Conservation (phyloP, 1,140 invertebrate species). For the Harpegnathos saltator region DNA sequence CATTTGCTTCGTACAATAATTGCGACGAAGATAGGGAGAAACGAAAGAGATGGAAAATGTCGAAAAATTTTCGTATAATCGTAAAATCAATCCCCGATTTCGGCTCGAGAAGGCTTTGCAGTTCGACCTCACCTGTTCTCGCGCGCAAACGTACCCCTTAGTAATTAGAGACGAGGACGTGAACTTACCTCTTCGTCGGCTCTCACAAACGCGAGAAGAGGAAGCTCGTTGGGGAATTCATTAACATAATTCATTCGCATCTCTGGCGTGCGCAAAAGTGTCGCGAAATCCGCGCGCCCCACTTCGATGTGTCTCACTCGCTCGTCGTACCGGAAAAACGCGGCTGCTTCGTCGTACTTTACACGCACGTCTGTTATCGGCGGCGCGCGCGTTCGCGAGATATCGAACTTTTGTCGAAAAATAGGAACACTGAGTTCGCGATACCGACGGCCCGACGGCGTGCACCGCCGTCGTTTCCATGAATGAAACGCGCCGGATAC, state of each 20-base stretch:
- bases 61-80: background rate
- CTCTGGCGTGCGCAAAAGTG: slow-evolving; percentile 13
- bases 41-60: background rate
- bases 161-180: slow-evolving; percentile 38
- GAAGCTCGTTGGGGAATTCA: slow-evolving; percentile 40
- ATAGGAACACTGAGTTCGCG: slow-evolving; percentile 63
- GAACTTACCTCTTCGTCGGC: background rate
- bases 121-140: background rate
- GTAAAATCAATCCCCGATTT: background rate
- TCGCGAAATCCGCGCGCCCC: background rate
- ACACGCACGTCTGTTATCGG: slow-evolving; percentile 62
- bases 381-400: background rate
- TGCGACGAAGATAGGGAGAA: too few species aligned
- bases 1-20: too few species aligned
- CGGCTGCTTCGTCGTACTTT: slow-evolving; percentile 41
- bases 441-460: background rate
- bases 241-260: slow-evolving; percentile 53
- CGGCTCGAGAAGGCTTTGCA: background rate
- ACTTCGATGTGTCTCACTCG: background rate
- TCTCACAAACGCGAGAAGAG: slow-evolving; percentile 12
- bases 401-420: slow-evolving; percentile 71
- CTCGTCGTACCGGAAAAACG: background rate
- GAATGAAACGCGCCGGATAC: slow-evolving; percentile 71
- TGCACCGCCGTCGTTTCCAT: slow-evolving; percentile 59
- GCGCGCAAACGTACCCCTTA: background rate